Evolutionary conservation across 1,140 invertebrate genomes (phyloP).

Genomic region (Ooceraea biroi): DNA sequence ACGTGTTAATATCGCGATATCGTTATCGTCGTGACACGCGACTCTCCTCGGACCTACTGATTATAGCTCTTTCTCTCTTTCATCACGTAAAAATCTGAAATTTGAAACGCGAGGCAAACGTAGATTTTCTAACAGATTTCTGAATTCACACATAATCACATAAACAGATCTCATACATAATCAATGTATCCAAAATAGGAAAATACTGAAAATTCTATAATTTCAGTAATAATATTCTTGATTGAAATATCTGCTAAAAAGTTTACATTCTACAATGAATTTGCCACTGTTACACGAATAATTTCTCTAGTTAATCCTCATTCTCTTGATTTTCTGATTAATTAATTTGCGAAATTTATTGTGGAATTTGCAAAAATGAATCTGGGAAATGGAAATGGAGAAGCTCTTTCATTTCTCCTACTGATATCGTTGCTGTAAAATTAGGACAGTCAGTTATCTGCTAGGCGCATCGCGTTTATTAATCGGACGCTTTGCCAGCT

Average conservation of each 20-base stretch:
- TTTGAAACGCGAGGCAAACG: not conserved
- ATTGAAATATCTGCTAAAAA: no score
- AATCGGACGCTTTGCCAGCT: slow-evolving; percentile 2
- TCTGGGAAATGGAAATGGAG: not conserved
- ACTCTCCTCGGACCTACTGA: not conserved
- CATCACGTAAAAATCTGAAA: not conserved
- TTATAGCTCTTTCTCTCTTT: slow-evolving; percentile 11
- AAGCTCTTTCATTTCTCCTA: not conserved
- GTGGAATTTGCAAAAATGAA: not conserved
- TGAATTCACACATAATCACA: no score
- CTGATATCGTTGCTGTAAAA: not conserved
- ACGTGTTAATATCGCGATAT: slow-evolving; percentile 47
- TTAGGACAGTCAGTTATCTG: slow-evolving; percentile 1
- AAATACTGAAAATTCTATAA: no score
- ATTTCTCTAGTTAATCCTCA: not conserved
- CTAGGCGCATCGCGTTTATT: slow-evolving; percentile 5
- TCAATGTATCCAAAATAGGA: no score
- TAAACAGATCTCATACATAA: no score
- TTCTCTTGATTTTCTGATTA: slow-evolving; percentile 1
- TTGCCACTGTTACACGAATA: no score
- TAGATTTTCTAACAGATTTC: not conserved
- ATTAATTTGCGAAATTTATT: not conserved
- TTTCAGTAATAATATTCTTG: no score
- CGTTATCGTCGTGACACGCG: slow-evolving; percentile 49
- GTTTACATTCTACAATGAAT: not conserved